phyloP scores from a whole-genome alignment of 2,113 vertebrate species.

The Actenoides lindsayi region DNA sequence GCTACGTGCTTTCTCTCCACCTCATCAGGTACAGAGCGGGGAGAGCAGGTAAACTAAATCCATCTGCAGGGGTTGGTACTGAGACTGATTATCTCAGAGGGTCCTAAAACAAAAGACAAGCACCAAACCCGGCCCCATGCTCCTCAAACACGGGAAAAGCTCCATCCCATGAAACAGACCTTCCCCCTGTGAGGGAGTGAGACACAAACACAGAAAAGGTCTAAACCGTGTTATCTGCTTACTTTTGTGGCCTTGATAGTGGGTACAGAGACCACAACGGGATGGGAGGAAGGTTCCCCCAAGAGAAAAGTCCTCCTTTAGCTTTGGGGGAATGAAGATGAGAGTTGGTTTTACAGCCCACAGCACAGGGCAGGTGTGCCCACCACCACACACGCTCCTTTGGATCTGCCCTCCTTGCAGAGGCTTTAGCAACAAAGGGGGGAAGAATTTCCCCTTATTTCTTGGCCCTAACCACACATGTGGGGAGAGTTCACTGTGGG shows the following conservation, averaged over 20 bases:
- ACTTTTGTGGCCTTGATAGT: not conserved
- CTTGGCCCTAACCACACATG: not conserved
- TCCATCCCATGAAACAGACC: rapidly evolving
- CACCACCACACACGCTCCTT: too few species aligned
- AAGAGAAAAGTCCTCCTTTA: not conserved
- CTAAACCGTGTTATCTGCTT: rapidly evolving
- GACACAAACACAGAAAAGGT: rapidly evolving
- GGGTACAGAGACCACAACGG: rapidly evolving
- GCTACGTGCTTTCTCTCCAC: not conserved
- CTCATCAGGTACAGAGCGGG: rapidly evolving
- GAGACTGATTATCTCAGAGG: not conserved
- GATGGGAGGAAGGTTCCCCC: rapidly evolving
- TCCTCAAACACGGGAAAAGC: not conserved
- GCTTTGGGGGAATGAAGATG: not conserved
- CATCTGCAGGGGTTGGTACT: not conserved
- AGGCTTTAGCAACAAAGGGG: not conserved
- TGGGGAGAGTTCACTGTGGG: not conserved
- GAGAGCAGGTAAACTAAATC: not conserved
- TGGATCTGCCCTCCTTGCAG: not conserved
- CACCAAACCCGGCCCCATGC: not conserved
- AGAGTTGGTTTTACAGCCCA: not conserved
- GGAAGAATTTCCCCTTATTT: not conserved
- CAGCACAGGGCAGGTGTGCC: not conserved
- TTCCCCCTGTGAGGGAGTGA: rapidly evolving
- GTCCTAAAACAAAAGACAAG: not conserved